Percentiles rank a stretch among this genome's conserved stretches.
phyloP scores from a whole-genome alignment of 2,888 invertebrate genomes.

The Caenorhabditis macrosperma region DNA sequence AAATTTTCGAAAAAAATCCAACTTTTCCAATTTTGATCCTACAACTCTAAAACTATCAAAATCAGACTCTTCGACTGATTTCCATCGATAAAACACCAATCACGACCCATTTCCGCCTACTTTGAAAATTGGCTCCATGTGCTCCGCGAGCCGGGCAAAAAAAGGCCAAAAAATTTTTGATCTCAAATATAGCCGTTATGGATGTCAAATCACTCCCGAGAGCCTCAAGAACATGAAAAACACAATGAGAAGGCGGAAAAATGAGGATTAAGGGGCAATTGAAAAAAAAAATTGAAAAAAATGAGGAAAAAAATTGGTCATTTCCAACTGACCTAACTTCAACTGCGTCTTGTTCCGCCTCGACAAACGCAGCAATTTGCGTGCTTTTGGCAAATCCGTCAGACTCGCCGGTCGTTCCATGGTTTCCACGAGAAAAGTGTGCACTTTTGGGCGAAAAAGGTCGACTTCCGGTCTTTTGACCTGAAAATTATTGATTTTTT shows the following conservation, averaged over 20 bases:
- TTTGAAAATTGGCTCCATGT: background rate
- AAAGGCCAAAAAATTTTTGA: background rate
- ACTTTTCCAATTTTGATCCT: too few relatives aligned
- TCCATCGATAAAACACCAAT: too few relatives aligned
- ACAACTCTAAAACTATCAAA: too few relatives aligned
- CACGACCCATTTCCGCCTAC: background rate
- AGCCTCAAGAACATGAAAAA: background rate
- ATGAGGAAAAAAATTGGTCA: constrained; percentile 3
- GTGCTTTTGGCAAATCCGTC: constrained; percentile 45
- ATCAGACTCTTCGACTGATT: too few relatives aligned
- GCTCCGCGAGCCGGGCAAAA: background rate
- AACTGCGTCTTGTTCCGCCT: constrained; percentile 53
- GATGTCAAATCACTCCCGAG: background rate
- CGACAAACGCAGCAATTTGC: constrained; percentile 52
- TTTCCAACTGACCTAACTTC: constrained; percentile 51
- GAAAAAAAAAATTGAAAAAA: background rate
- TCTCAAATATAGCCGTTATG: background rate
- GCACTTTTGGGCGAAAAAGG: background rate
- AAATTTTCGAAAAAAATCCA: too few relatives aligned
- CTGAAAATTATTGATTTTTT: constrained; percentile 13
- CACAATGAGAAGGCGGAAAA: constrained; percentile 35
- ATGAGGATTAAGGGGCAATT: constrained; percentile 1
- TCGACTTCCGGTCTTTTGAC: background rate
- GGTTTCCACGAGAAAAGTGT: constrained; percentile 5
- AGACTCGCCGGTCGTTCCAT: constrained; percentile 56